phyloP scores from a whole-genome alignment of 2,888 invertebrate genomes.

The Brassicogethes aeneus region DNA sequence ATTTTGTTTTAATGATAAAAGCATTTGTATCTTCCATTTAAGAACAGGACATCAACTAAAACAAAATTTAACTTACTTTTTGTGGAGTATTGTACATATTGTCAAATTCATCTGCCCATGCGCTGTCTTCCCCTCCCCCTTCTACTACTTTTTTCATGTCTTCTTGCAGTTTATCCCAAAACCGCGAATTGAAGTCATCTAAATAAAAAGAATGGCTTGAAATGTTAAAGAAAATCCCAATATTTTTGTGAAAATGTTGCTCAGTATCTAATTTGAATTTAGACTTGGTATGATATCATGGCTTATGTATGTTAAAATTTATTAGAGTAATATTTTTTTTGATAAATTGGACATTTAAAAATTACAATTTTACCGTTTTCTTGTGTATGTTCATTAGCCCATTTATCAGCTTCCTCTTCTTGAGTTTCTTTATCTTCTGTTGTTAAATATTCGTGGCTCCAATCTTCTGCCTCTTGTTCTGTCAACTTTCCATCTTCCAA shows the following conservation, averaged over 20 bases:
- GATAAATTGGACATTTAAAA: no score
- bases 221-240: background rate
- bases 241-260: no score
- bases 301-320: no score
- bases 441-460: conserved; percentile 42
- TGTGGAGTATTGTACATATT: conserved; percentile 51
- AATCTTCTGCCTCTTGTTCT: conserved; percentile 38
- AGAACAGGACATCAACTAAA: no score
- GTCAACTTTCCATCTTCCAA: conserved; percentile 44
- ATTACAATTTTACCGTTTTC: background rate
- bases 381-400: conserved; percentile 34
- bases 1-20: no score
- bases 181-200: conserved; percentile 46
- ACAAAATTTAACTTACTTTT: conserved; percentile 37
- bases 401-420: conserved; percentile 24
- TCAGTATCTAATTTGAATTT: no score
- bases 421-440: conserved; percentile 26
- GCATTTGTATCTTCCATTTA: no score
- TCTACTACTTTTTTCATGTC: conserved; percentile 70
- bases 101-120: conserved; percentile 64
- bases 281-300: no score
- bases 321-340: no score
- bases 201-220: no score
- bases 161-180: conserved; percentile 59
- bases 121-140: conserved; percentile 50